Evolutionary conservation across 2,113 vertebrate species (phyloP).

Genomic region (Chionodraco myersi): DNA sequence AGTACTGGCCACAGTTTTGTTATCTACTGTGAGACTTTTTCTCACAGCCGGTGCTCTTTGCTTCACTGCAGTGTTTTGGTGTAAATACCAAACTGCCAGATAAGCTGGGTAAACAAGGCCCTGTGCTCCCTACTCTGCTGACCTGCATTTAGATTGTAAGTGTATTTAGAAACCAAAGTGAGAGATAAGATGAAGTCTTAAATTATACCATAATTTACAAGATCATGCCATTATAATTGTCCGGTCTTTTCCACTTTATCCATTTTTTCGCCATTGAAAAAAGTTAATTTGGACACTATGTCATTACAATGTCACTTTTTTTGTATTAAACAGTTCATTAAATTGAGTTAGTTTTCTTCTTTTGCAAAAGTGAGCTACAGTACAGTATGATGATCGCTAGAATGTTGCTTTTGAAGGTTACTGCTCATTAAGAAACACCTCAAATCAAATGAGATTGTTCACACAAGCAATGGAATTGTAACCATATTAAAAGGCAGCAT

Average conservation of each 20-base stretch:
- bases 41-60: background rate
- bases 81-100: slow-evolving; percentile 59
- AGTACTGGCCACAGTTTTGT: background rate
- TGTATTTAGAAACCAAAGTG: background rate
- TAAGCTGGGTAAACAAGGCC: slow-evolving; percentile 14
- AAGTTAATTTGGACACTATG: no score
- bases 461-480: background rate
- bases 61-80: slow-evolving; percentile 63
- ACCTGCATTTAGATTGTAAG: background rate
- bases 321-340: no score
- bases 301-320: no score
- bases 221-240: background rate
- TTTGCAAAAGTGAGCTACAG: background rate
- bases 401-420: no score
- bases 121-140: slow-evolving; percentile 19
- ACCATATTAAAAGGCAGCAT: background rate
- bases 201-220: no score
- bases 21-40: background rate
- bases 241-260: background rate
- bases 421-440: background rate
- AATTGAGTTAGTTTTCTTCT: no score
- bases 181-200: background rate
- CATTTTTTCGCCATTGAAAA: background rate
- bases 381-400: background rate
- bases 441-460: background rate